A percentile compares a stretch with the other conserved stretches of the same genome.
Evolutionary conservation across 2,888 invertebrate species (phyloP).

Genomic region (Heliconius aoede): DNA sequence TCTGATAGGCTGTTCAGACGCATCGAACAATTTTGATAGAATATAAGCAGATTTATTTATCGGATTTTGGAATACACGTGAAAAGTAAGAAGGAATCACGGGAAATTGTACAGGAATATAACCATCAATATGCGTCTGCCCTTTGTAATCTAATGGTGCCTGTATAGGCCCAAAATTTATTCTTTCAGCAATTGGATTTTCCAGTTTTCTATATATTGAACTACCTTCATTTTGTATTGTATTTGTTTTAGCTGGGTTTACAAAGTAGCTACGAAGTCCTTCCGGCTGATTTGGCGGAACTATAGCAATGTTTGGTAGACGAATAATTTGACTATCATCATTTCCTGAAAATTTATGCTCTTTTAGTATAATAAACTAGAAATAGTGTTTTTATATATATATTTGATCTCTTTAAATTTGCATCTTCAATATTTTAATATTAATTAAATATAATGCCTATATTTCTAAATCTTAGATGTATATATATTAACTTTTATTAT

Average conservation of each 20-base stretch:
- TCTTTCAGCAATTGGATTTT: neutral
- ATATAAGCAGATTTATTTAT: slow-evolving; percentile 10
- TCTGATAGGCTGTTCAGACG: neutral
- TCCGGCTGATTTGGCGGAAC: neutral
- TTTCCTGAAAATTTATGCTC: neutral
- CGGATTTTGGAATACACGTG: neutral
- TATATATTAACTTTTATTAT: neutral
- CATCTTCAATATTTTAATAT: too few relatives aligned
- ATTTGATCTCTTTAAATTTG: neutral
- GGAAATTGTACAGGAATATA: neutral
- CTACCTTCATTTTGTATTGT: neutral
- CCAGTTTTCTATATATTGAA: neutral
- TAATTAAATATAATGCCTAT: neutral
- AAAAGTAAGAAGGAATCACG: neutral
- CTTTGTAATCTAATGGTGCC: neutral
- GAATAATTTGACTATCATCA: neutral
- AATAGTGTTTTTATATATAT: neutral
- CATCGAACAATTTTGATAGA: slow-evolving; percentile 8
- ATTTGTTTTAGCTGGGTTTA: neutral
- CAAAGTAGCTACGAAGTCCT: neutral
- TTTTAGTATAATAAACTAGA: neutral
- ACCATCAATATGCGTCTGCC: neutral
- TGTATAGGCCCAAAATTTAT: neutral
- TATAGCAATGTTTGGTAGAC: neutral
- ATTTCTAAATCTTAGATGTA: neutral